Percentiles rank a stretch among this genome's conserved stretches.
Conservation (phyloP, 1,140 invertebrate species). For the Chionoecetes opilio region DNA sequence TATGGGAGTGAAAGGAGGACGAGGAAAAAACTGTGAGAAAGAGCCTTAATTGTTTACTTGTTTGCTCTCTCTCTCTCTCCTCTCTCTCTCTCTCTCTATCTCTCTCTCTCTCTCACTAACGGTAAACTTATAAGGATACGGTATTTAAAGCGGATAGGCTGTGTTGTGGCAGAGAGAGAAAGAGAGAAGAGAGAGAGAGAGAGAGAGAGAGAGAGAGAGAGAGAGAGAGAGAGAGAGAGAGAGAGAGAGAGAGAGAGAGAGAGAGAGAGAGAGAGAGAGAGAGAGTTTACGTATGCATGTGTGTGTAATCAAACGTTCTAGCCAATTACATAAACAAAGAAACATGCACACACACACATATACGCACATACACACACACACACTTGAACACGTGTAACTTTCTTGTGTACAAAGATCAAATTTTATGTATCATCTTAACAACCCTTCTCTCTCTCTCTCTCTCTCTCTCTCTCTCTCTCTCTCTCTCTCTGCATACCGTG, state of each 20-base stretch:
- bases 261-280: slow-evolving; percentile 64
- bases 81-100: background rate
- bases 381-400: background rate
- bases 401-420: background rate
- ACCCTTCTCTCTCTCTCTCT: too few species aligned
- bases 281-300: background rate
- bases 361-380: background rate
- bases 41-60: background rate
- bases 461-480: too few species aligned
- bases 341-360: background rate
- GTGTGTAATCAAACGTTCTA: background rate
- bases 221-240: slow-evolving; percentile 45
- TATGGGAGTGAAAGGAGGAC: background rate
- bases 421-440: too few species aligned
- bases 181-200: background rate
- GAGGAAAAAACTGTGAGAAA: background rate
- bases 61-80: background rate
- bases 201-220: background rate
- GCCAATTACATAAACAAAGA: background rate
- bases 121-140: background rate
- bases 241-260: slow-evolving; percentile 67
- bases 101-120: background rate
- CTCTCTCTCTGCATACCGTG: too few species aligned
- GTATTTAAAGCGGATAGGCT: slow-evolving; percentile 13
- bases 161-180: background rate